Percentiles rank a stretch among this genome's conserved stretches.
These are phyloP conservation scores for Callorhinus ursinus DNA, from an alignment of 2,113 vertebrate species.

Conservation along the genomic window DNA sequence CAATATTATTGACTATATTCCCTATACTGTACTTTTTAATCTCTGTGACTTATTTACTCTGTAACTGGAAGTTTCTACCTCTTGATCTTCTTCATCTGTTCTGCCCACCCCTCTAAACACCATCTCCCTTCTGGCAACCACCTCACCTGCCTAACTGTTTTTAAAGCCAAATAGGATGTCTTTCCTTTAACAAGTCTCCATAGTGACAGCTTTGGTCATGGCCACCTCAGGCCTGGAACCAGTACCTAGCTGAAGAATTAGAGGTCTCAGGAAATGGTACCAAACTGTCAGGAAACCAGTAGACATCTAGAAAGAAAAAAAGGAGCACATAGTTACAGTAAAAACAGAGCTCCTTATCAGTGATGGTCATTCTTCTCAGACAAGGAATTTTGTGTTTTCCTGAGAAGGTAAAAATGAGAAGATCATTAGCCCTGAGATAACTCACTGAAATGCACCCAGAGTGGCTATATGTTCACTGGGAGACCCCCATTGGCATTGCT, in stretches of 20 bases:
- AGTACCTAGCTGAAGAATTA: background rate
- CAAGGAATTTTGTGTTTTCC: conserved; percentile 57
- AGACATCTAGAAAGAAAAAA: background rate
- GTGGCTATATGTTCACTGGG: conserved; percentile 50
- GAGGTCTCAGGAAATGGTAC: conserved; percentile 23
- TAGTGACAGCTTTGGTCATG: background rate
- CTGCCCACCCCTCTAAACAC: background rate
- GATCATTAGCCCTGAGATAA: conserved; percentile 63
- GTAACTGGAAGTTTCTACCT: background rate
- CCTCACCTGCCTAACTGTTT: background rate
- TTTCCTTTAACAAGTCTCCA: conserved; percentile 35
- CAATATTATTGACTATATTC: background rate
- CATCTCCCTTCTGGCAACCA: background rate
- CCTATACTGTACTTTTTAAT: background rate
- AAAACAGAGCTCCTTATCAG: conserved; percentile 41
- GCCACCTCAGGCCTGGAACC: background rate
- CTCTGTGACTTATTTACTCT: background rate
- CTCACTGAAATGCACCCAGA: conserved; percentile 68
- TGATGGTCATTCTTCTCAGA: background rate
- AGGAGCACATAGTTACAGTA: background rate
- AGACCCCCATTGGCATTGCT: conserved; percentile 74
- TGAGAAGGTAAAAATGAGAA: conserved; percentile 61
- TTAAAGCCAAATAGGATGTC: background rate
- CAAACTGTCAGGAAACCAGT: background rate
- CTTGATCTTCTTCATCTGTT: background rate